Base-by-base conservation (phyloP, 2,888 invertebrate species). In the Chloroclystis v-ata region DNA sequence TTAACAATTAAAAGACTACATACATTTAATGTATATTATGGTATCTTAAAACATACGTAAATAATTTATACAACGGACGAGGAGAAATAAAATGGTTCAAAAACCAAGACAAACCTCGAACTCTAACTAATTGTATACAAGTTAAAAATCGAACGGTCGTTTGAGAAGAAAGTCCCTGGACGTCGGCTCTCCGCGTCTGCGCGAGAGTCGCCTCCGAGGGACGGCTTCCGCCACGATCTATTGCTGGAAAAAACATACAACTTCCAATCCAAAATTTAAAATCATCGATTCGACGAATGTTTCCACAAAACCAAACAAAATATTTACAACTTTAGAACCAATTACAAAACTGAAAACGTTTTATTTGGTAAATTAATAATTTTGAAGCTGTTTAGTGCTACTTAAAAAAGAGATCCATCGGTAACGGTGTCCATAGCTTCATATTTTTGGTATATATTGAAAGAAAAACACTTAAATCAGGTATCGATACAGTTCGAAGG, bases 1-100 rank as follows among this genome's bases (percentile, higher is more conserved):
- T 90, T 91, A 90, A 89, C 82, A 79, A 69, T 82, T 80, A 78
- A 84, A 78, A 74, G 72, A 79, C 83, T 88, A 87, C 82, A 80
- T 88, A 84, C 83, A 88, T 79, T 86, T 83, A 85, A 84, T 88
- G 81, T 82, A 88, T 71, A 77, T 84, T 80, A 82, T 72, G 77
- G 68, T 73, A 72, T 61, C 80, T 82, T 82, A 82, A 61, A 65
- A 73, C 78, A 80, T 69, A 69, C 70, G 72, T 79, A 76, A 85
- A 83, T 86, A 84, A 87, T 85, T 85, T 87, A 85, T 79, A 87
- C 82, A 85, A 77, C 78, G 75, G 70, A 75, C 78, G 79, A 78
- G 77, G 74, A 70, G 64, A 63, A 66, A 71, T 73, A 64, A 62
- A 61, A 56, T 52, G 63, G 63, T 65, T 63, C 57, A 49, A 57